Evolutionary conservation across 2,797 vertebrate genomes (phyloP), one percentile per base, ranked within the genome.

Genomic region (Notamacropus eugenii): DNA sequence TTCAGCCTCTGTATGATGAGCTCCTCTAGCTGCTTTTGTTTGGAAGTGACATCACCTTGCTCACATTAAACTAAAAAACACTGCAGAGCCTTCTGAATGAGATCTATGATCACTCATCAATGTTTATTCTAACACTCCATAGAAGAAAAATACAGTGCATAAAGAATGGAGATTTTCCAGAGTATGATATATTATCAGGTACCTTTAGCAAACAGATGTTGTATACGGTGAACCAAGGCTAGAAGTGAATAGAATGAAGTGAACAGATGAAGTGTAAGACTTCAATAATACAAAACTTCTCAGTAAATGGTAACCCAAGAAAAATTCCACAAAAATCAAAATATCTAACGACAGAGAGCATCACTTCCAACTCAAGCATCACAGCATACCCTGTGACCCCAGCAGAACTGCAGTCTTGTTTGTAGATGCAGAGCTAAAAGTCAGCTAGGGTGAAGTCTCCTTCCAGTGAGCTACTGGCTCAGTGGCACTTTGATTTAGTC

Each of bases 391-490:
- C 19, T 74, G 19, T 74, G n/a, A 6, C 6, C 16, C n/a, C n/a
- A 74, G 19, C 3, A 74, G 6, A 74, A 40, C 1, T 8, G 19
- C 6, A 74, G 16, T 22, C 19, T 40, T 24, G n/a, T 67, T 67
- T n/a, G 5, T 93, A 93, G 29, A 95, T 91, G 95, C 22, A 55
- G 95, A 96, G 96, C 87, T 93, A 52, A 97, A 96, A 87, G 93
- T 87, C 96, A 96, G n/a, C 94, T 96, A 96, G 93, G n/a, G 97
- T 95, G 97, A 94, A 87, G 34, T 52, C 52, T 40, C 5, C 28
- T n/a, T 40, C 8, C n/a, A 24, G 19, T 40, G 24, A 40, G 19
- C 19, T 74, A 40, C 19, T 74, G n/a, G 2, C 6, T 40, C n/a
- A 40, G 5, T 22, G n/a, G n/a, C 67, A 74, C n/a, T 40, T 74